Conservation (phyloP, 2,888 invertebrate species). For the Chrysina gloriosa region DNA sequence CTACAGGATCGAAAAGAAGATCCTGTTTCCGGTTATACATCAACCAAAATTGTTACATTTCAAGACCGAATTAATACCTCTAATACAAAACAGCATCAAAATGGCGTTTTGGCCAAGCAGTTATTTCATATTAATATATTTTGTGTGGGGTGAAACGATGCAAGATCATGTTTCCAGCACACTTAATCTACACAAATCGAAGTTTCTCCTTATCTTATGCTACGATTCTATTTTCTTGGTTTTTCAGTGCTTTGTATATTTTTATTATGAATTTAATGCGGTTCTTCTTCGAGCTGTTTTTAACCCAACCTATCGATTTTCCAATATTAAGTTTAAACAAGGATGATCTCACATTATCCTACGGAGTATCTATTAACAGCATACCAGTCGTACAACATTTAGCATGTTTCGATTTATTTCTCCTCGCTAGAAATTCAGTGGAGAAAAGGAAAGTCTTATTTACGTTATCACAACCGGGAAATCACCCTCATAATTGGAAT, state of each 20-base stretch:
- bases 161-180: constrained; percentile 67
- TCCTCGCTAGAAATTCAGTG: constrained; percentile 73
- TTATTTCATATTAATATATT: constrained; percentile 73
- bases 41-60: constrained; percentile 77
- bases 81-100: constrained; percentile 71
- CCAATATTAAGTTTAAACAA: constrained; percentile 68
- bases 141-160: constrained; percentile 70
- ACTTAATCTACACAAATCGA: constrained; percentile 69
- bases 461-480: constrained; percentile 82
- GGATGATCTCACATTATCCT: constrained; percentile 68
- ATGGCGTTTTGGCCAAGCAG: constrained; percentile 73
- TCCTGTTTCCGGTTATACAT: constrained; percentile 78
- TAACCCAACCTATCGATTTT: constrained; percentile 78
- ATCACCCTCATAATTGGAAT: constrained; percentile 91
- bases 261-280: constrained; percentile 78
- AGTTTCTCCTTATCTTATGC: constrained; percentile 63
- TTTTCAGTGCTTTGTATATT: constrained; percentile 76
- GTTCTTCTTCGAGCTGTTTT: constrained; percentile 75
- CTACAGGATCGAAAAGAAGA: constrained; percentile 69
- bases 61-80: constrained; percentile 69
- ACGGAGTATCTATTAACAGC: constrained; percentile 71
- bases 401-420: constrained; percentile 79
- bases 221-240: constrained; percentile 73
- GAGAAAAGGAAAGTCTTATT: constrained; percentile 75
- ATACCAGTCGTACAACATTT: constrained; percentile 79